A percentile compares a stretch with the other conserved stretches of the same genome.
These are phyloP conservation scores for Daphoenositta chrysoptera DNA, from an alignment of 2,113 vertebrate species.

Conservation along the genomic window DNA sequence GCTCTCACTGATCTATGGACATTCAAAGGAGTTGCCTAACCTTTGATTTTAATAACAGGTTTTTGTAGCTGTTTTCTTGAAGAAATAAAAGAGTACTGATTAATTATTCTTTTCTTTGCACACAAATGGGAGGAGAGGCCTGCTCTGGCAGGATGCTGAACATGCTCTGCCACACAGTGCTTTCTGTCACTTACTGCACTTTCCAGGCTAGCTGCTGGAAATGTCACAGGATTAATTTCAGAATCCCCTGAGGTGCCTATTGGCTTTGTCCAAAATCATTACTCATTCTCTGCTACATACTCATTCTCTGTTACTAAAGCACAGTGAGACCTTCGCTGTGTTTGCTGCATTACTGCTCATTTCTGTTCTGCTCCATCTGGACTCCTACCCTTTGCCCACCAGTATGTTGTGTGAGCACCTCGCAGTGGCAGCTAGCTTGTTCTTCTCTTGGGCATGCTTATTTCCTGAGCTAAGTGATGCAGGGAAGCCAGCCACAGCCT, in stretches of 20 bases:
- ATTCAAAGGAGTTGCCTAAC: neutral
- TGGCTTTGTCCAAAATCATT: slow-evolving; percentile 15
- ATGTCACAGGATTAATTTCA: slow-evolving; percentile 17
- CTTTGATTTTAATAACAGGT: neutral
- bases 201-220: slow-evolving; percentile 11
- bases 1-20: neutral
- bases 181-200: neutral
- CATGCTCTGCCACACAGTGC: neutral
- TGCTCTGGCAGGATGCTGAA: neutral
- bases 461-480: neutral
- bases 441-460: neutral
- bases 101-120: neutral
- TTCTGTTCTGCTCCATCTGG: neutral
- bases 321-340: neutral
- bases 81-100: neutral
- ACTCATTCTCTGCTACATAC: neutral
- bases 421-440: neutral
- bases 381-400: neutral
- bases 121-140: neutral
- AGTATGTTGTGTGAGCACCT: neutral
- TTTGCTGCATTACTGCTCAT: neutral
- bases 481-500: neutral
- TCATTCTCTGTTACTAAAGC: neutral
- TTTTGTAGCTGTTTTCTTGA: neutral
- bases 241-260: neutral